Evolutionary conservation across 2,113 vertebrate genomes (phyloP).

Genomic region (Australoheros scitulus): DNA sequence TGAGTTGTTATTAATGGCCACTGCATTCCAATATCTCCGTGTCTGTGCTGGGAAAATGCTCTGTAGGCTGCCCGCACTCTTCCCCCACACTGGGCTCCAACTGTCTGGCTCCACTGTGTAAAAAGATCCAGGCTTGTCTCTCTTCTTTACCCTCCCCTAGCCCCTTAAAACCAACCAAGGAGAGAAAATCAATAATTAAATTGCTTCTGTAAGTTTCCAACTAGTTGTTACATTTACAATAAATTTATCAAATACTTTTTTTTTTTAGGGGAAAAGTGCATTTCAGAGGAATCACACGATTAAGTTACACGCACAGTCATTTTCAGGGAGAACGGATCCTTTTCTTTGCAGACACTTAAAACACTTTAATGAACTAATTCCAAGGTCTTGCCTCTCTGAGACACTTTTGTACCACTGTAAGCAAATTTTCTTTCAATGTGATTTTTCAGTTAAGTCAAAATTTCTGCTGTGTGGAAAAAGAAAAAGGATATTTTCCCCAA

Average conservation of each 20-base stretch:
- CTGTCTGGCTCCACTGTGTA: constrained; percentile 77
- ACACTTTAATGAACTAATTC: not conserved
- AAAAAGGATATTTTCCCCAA: not conserved
- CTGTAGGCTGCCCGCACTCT: constrained; percentile 49
- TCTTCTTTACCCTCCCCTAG: constrained; percentile 71
- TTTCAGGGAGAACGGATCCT: not conserved
- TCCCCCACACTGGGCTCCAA: constrained; percentile 71
- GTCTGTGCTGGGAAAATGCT: constrained; percentile 75
- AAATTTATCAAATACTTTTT: constrained; percentile 11
- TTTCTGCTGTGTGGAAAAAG: not conserved
- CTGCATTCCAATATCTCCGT: constrained; percentile 70
- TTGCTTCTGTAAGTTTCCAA: constrained; percentile 63
- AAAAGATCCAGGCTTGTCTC: constrained; percentile 78
- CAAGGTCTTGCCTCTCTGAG: not conserved
- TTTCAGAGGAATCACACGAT: not conserved
- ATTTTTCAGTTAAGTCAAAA: not conserved
- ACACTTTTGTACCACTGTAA: not conserved
- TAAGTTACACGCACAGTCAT: not conserved
- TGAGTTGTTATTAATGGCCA: constrained; percentile 78
- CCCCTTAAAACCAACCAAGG: constrained; percentile 66
- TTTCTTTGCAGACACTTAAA: not conserved
- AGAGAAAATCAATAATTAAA: constrained; percentile 67
- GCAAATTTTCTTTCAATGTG: not conserved
- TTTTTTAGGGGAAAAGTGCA: not conserved
- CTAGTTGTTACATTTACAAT: constrained; percentile 43